A percentile compares a stretch with the other conserved stretches of the same genome.
phyloP scores from a whole-genome alignment of 1,140 invertebrate genomes.

The Pentalonia nigronervosa region DNA sequence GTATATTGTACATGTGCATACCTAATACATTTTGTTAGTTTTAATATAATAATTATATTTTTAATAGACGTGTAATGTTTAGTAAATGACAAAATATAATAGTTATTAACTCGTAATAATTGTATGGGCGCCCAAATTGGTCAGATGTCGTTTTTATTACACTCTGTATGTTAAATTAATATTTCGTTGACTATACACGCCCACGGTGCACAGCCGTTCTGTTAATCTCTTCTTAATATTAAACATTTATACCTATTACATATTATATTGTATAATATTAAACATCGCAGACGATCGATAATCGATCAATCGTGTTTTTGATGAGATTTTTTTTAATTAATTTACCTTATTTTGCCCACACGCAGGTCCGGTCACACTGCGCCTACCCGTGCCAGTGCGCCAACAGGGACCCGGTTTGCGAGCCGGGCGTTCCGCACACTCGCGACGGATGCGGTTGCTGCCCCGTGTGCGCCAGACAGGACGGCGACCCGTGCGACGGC shows the following conservation, averaged over 20 bases:
- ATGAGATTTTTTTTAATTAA: background rate
- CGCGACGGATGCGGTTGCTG: constrained; percentile 68
- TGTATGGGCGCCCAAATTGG: no score
- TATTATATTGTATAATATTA: no score
- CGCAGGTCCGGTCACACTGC: constrained; percentile 60
- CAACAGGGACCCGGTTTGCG: constrained; percentile 60
- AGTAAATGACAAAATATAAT: background rate
- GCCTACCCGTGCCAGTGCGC: constrained; percentile 63
- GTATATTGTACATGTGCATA: background rate
- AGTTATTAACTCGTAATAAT: background rate
- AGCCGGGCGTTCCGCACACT: constrained; percentile 64
- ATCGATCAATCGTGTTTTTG: background rate
- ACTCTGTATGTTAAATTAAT: background rate
- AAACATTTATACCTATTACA: no score
- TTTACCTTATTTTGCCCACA: background rate
- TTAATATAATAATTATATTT: background rate
- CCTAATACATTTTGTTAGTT: background rate
- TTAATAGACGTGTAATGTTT: background rate
- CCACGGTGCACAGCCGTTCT: background rate
- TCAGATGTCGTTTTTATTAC: background rate
- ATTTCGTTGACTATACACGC: background rate
- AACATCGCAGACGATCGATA: background rate
- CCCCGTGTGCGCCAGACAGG: constrained; percentile 66
- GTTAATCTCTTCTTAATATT: no score
- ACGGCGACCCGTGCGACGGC: constrained; percentile 65